Conservation (phyloP, 2,113 vertebrate genomes). For the Urocitellus parryii region DNA sequence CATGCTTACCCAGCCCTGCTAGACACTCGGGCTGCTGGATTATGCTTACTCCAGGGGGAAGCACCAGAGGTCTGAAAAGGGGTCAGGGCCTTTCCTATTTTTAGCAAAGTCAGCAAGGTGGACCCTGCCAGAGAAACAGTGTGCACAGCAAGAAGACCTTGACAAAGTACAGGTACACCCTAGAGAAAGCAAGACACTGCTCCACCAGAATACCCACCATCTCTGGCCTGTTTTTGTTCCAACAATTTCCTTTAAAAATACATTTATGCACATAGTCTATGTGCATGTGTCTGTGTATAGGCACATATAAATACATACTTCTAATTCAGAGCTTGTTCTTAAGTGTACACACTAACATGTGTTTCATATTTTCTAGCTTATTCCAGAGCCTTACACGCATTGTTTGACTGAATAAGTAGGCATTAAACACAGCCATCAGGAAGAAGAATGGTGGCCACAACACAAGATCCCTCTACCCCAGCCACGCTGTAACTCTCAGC, state of each 20-base stretch:
- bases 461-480: not conserved
- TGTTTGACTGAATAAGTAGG: not conserved
- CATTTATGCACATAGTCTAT: not conserved
- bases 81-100: not conserved
- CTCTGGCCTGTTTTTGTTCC: not conserved
- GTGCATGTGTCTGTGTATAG: not conserved
- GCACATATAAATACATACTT: not conserved
- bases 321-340: slow-evolving; percentile 29
- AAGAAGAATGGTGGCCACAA: not conserved
- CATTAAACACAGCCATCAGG: slow-evolving; percentile 38
- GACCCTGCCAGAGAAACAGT: not conserved
- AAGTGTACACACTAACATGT: slow-evolving; percentile 36
- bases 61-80: not conserved
- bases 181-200: not conserved
- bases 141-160: not conserved
- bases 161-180: not conserved
- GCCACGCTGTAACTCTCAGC: not conserved
- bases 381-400: slow-evolving; percentile 8
- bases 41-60: not conserved
- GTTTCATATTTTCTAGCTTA: slow-evolving; percentile 66
- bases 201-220: not conserved
- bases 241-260: not conserved
- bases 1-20: not conserved
- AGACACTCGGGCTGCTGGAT: not conserved
- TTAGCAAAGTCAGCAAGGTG: not conserved